Evolutionary conservation across 2,888 invertebrate species (phyloP).

Genomic region (Amiota communis): DNA sequence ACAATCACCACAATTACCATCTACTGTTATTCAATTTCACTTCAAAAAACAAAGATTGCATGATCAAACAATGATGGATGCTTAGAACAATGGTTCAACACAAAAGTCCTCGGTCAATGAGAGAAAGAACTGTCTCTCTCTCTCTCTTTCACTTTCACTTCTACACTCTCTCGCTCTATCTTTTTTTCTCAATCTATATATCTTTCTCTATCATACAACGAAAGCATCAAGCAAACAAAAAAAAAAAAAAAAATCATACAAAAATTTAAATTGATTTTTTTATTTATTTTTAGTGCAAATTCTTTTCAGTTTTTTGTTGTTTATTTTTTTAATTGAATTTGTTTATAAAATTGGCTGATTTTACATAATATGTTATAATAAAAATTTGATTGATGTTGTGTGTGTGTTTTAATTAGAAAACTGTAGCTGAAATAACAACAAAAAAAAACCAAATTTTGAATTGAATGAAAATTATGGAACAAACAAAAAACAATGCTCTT

Average conservation of each 20-base stretch:
- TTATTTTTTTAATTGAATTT: slow-evolving; percentile 1
- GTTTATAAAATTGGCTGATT: not conserved
- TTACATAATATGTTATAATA: not conserved
- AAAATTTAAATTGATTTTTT: not conserved
- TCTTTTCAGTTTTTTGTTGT: slow-evolving; percentile 1
- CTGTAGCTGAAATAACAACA: not conserved
- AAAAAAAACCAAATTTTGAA: not conserved
- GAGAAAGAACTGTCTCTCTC: slow-evolving; percentile 1
- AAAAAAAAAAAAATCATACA: slow-evolving; percentile 3
- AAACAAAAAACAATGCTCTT: slow-evolving; percentile 8
- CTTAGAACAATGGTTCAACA: slow-evolving; percentile 41
- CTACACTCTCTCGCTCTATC: not conserved
- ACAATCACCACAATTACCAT: slow-evolving; percentile 1
- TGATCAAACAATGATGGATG: slow-evolving; percentile 63
- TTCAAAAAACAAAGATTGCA: slow-evolving; percentile 59
- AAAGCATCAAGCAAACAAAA: slow-evolving; percentile 29
- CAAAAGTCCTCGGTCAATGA: slow-evolving; percentile 42
- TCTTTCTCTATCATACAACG: slow-evolving; percentile 42
- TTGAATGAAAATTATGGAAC: slow-evolving; percentile 2
- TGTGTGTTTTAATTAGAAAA: not conserved
- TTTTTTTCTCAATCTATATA: not conserved
- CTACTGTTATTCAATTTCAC: slow-evolving; percentile 15
- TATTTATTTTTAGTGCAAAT: not conserved
- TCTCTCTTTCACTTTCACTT: not conserved
- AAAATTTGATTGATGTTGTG: slow-evolving; percentile 32